Evolutionary conservation across 2,888 invertebrate species (phyloP).

Genomic region (Subacronicta megacephala): DNA sequence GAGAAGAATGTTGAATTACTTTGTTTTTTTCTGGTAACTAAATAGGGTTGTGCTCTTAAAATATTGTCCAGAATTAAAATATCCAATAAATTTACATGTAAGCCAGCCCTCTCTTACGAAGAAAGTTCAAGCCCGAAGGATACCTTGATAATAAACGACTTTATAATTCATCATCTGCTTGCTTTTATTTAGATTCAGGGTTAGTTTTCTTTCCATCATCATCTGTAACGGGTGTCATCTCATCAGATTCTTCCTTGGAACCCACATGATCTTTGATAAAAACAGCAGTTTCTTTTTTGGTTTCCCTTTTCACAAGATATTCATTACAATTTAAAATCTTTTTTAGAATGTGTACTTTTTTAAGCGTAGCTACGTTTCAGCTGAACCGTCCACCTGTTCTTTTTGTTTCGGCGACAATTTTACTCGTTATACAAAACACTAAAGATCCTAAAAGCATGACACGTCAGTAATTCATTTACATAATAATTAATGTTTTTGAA

Average conservation of each 20-base stretch:
- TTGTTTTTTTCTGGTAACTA: conserved; percentile 10
- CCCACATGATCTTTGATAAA: too few relatives aligned
- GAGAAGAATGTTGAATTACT: conserved; percentile 18
- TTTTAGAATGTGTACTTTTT: neutral
- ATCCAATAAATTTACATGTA: too few relatives aligned
- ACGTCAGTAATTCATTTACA: conserved; percentile 82
- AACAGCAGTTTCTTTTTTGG: too few relatives aligned
- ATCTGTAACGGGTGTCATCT: neutral
- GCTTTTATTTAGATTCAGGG: too few relatives aligned
- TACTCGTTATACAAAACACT: conserved; percentile 66
- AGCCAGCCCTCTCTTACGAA: too few relatives aligned
- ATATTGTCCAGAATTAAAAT: too few relatives aligned
- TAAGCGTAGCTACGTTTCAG: conserved; percentile 4
- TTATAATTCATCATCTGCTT: too few relatives aligned
- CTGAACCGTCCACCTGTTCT: conserved; percentile 37
- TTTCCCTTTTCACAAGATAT: too few relatives aligned
- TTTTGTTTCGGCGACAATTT: conserved; percentile 65
- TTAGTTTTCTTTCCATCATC: too few relatives aligned
- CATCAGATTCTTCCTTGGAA: too few relatives aligned
- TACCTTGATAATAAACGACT: too few relatives aligned
- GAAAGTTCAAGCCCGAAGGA: too few relatives aligned
- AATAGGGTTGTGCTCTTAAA: conserved; percentile 4
- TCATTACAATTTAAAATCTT: neutral
- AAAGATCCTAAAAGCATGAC: conserved; percentile 73
- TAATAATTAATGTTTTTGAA: conserved; percentile 71